These are phyloP conservation scores for Daubentonia madagascariensis DNA, from an alignment of 2,113 vertebrate genomes.

Conservation along the genomic window DNA sequence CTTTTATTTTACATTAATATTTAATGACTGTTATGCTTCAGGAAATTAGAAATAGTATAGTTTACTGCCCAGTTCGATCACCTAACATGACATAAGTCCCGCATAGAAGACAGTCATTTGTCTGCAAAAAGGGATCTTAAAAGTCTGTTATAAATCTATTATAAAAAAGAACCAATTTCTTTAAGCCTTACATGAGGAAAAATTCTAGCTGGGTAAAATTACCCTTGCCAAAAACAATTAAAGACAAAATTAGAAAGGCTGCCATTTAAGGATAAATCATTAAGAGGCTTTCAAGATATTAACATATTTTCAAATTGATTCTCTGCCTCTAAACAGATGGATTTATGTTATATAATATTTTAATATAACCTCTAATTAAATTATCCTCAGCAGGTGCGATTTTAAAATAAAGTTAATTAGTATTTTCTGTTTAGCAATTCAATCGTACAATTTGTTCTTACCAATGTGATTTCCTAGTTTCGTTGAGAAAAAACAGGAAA, in stretches of 20 bases:
- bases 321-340: conserved; percentile 39
- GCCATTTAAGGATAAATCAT: conserved; percentile 49
- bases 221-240: conserved; percentile 53
- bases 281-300: conserved; percentile 55
- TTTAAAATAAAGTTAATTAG: conserved; percentile 46
- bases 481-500: neutral
- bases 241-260: conserved; percentile 53
- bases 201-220: conserved; percentile 54
- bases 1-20: conserved; percentile 36
- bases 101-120: conserved; percentile 21
- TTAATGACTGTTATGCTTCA: conserved; percentile 14
- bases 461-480: conserved; percentile 29
- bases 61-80: neutral
- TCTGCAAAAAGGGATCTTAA: conserved; percentile 25
- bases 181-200: conserved; percentile 18
- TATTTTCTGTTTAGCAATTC: conserved; percentile 40
- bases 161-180: conserved; percentile 19
- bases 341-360: conserved; percentile 57
- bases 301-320: conserved; percentile 56
- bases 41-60: conserved; percentile 43
- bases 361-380: conserved; percentile 58
- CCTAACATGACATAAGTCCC: neutral
- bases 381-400: conserved; percentile 46
- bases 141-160: conserved; percentile 12
- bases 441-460: neutral